Evolutionary conservation across 2,113 vertebrate species (phyloP).

Genomic region (Stigmatopora argus): DNA sequence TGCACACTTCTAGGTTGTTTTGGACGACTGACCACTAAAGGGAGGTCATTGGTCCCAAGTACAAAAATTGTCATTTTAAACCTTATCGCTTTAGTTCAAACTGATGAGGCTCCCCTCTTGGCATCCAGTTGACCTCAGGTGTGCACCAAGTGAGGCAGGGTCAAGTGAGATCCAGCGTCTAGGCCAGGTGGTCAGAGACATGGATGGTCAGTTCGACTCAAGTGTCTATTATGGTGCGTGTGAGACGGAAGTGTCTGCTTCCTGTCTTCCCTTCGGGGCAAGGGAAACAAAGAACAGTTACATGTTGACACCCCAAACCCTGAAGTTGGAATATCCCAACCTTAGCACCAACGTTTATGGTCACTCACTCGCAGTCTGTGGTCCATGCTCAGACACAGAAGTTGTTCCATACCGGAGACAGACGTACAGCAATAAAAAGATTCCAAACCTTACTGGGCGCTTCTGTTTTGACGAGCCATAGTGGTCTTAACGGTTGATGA

Average conservation of each 20-base stretch:
- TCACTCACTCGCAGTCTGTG: background rate
- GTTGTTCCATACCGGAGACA: too few relatives aligned
- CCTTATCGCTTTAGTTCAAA: background rate
- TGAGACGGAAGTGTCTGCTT: conserved; percentile 54
- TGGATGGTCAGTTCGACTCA: conserved; percentile 65
- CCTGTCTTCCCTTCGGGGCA: conserved; percentile 54
- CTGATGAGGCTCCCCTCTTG: background rate
- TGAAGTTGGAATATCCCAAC: background rate
- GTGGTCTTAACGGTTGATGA: too few relatives aligned
- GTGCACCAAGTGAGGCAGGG: conserved; percentile 32
- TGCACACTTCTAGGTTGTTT: background rate
- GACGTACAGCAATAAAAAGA: too few relatives aligned
- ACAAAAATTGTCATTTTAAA: background rate
- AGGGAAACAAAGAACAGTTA: conserved; percentile 48
- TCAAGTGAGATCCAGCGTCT: conserved; percentile 58
- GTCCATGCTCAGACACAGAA: too few relatives aligned
- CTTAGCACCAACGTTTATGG: background rate
- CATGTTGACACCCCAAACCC: conserved; percentile 23
- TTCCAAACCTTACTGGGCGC: too few relatives aligned
- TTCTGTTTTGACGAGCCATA: too few relatives aligned
- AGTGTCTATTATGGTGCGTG: conserved; percentile 47
- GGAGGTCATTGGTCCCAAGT: background rate
- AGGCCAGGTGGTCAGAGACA: conserved; percentile 64
- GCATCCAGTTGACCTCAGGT: conserved; percentile 35
- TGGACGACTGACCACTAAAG: background rate